Evolutionary conservation across 2,113 vertebrate genomes (phyloP), one percentile per base, ranked within the genome.

Genomic region (Microcebus ravelobensis): DNA sequence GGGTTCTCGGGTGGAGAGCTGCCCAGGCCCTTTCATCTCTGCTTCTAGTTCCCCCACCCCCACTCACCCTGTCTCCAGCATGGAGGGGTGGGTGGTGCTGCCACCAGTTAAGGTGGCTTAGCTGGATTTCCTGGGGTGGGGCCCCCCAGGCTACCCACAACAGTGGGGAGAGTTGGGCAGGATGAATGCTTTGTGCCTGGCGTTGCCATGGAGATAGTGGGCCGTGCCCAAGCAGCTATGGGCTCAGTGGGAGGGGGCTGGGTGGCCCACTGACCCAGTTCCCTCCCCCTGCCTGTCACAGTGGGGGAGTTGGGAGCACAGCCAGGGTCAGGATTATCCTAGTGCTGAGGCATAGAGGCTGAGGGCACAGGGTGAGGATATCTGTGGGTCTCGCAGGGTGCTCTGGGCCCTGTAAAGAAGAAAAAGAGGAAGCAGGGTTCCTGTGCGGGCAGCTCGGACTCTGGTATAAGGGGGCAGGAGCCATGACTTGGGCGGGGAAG

Each of bases 121-220:
- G 94, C 93, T 94, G 82, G 82, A 87, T 96, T 96, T 96, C 86
- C 65, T 73, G 89, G 95, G 94, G 88, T 87, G 93, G 85, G 71
- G n/a, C 74, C 52, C 67, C 67, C 87, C 34, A 34, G 90, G 90
- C 80, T 80, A 42, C 71, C 80, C 65, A 55, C 48, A 42, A 61
- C 39, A 94, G 61, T 57, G 63, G 10, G n/a, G 80, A 94, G 83
- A 90, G 76, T 74, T 68, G 83, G 77, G 80, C 8, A 21, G 87
- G 87, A 97, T 90, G 96, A 97, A 92, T 92, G 95, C 96, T 97
- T 97, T 97, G 97, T 97, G 87, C 96, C 90, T 85, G 94, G 15
- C 2, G 96, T 97, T 97, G 92, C 92, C 71, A 97, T 97, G 97
- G 97, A 77, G 85, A 97, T 63, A 85, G 92, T 6, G 9, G 89